These are phyloP conservation scores for Cassiopea xamachana DNA, from an alignment of 30 jellyfish, hydroid and myxozoan species.

Conservation along the genomic window DNA sequence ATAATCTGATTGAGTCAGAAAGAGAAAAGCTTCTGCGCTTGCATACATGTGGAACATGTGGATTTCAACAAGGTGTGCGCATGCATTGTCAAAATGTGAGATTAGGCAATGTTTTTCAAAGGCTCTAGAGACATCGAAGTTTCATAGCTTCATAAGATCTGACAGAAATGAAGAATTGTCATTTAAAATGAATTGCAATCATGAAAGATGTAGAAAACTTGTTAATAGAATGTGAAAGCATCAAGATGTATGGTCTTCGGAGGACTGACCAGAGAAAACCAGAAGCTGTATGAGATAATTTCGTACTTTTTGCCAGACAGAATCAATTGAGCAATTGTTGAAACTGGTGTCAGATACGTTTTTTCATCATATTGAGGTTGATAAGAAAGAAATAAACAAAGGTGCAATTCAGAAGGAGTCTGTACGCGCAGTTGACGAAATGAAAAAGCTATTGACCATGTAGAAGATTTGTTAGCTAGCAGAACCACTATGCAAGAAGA, in stretches of 20 bases:
- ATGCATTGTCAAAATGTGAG: background rate
- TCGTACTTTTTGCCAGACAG: background rate
- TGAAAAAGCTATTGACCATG: background rate
- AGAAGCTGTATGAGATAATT: background rate
- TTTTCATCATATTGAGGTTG: background rate
- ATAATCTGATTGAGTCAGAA: too few species aligned
- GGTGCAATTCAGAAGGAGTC: background rate
- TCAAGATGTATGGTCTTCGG: conserved; percentile 2
- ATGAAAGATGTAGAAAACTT: background rate
- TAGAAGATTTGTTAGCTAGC: background rate
- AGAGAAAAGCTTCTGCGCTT: too few species aligned
- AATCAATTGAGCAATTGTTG: background rate
- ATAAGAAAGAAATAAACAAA: background rate
- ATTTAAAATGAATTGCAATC: background rate
- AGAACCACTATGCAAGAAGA: background rate
- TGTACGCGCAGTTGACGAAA: background rate
- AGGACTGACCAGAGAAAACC: background rate
- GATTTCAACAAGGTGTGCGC: background rate
- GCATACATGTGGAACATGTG: background rate
- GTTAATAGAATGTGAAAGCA: background rate
- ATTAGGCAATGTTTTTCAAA: background rate
- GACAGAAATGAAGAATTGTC: background rate
- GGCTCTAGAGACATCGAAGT: background rate
- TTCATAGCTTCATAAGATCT: too few species aligned
- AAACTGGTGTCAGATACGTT: background rate